Conservation (phyloP, 1,140 invertebrate genomes). For the Melanaphis sacchari region DNA sequence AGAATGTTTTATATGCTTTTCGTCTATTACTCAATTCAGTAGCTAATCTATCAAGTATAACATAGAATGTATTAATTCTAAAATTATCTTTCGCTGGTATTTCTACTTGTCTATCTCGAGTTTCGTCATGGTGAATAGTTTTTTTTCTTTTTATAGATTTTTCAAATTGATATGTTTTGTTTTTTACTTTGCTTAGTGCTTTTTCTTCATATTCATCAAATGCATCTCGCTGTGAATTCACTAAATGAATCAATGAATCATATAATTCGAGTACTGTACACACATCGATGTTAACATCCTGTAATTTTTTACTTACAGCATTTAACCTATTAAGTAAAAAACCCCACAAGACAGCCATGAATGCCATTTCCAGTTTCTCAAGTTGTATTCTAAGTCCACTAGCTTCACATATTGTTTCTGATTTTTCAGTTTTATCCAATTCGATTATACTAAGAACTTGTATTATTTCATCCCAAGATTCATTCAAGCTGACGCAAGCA, state of each 20-base stretch:
- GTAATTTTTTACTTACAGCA: conserved; percentile 22
- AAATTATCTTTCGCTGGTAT: conserved; percentile 25
- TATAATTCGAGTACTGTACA: background rate
- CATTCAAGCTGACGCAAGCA: background rate
- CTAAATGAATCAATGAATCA: background rate
- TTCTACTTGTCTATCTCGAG: conserved; percentile 22
- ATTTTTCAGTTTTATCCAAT: background rate
- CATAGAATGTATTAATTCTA: conserved; percentile 18
- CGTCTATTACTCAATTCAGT: conserved; percentile 23
- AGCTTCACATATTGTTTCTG: background rate
- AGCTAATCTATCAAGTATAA: conserved; percentile 15
- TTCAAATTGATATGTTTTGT: background rate
- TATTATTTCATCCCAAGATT: conserved; percentile 6
- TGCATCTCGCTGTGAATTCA: background rate
- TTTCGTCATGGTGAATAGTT: background rate
- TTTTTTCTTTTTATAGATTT: conserved; percentile 3
- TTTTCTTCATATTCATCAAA: conserved; percentile 16
- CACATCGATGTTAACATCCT: background rate
- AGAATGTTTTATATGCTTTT: conserved; percentile 61
- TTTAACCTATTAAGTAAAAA: conserved; percentile 1
- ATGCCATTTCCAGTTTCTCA: too few species aligned
- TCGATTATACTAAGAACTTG: background rate
- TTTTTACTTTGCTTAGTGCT: background rate
- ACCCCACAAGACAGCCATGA: background rate
- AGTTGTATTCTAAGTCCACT: background rate